These are phyloP conservation scores for Argyresthia goedartella DNA, from an alignment of 2,888 invertebrate species.

Conservation along the genomic window DNA sequence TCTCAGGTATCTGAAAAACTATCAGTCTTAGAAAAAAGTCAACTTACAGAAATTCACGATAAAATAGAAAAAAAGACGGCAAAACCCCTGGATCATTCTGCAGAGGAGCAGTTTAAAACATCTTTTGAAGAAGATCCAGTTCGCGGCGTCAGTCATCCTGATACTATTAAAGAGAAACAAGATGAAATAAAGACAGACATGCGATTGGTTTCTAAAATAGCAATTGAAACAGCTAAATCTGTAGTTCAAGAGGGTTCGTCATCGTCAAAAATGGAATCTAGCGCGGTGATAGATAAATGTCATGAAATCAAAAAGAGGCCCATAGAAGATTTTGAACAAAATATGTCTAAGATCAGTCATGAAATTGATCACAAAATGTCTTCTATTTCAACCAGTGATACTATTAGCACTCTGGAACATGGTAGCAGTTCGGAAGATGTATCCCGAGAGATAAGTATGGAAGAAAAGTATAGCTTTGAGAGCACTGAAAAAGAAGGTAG, in stretches of 20 bases:
- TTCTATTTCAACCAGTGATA: slow-evolving; percentile 28
- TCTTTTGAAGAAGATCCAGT: slow-evolving; percentile 14
- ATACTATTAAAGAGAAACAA: slow-evolving; percentile 23
- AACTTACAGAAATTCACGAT: too few species aligned
- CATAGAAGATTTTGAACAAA: slow-evolving; percentile 12
- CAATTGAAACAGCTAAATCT: neutral
- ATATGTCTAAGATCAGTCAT: slow-evolving; percentile 8
- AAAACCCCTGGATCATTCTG: neutral
- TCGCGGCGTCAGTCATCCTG: slow-evolving; percentile 9
- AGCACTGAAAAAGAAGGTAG: slow-evolving; percentile 36
- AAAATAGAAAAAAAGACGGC: neutral
- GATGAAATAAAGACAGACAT: slow-evolving; percentile 8
- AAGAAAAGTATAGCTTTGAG: slow-evolving; percentile 59
- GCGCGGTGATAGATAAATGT: neutral
- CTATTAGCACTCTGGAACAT: slow-evolving; percentile 24
- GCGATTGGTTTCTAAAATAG: slow-evolving; percentile 1
- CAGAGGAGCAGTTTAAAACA: too few species aligned
- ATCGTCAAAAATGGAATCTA: neutral
- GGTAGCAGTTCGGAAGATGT: slow-evolving; percentile 54
- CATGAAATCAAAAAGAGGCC: slow-evolving; percentile 6
- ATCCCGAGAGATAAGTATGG: slow-evolving; percentile 52
- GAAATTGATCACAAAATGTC: slow-evolving; percentile 17
- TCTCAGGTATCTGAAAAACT: slow-evolving; percentile 7
- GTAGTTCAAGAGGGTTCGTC: neutral
- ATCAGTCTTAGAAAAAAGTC: too few species aligned